A percentile compares a stretch with the other conserved stretches of the same genome.
Evolutionary conservation across 2,797 vertebrate genomes (phyloP).

Genomic region (Notolepis coatsorum): DNA sequence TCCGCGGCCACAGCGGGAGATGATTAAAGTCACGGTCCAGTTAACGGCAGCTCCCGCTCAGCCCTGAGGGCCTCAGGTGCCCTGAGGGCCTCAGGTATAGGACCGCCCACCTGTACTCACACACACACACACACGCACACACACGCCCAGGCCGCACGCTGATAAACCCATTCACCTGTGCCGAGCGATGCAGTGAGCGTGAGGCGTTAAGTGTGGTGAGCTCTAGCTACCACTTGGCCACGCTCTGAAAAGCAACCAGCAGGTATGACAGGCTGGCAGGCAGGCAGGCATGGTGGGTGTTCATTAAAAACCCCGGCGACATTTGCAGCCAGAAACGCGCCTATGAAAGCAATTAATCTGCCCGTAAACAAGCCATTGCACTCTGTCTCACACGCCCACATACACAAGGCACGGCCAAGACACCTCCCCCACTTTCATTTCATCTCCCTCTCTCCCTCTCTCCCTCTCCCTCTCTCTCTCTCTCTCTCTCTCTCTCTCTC

Average conservation of each 20-base stretch:
- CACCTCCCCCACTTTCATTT: constrained; percentile 34
- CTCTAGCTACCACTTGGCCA: constrained; percentile 60
- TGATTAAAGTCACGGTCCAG: constrained; percentile 77
- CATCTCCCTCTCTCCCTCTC: constrained; percentile 52
- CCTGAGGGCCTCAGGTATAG: constrained; percentile 34
- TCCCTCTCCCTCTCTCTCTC: constrained; percentile 50
- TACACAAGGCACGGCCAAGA: constrained; percentile 52
- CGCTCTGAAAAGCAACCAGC: constrained; percentile 70
- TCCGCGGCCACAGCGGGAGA: constrained; percentile 67
- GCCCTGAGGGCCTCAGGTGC: constrained; percentile 24
- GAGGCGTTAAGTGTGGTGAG: constrained; percentile 43
- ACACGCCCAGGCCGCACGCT: constrained; percentile 19
- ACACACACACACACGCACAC: constrained; percentile 11
- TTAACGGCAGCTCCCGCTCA: constrained; percentile 55
- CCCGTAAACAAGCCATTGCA: constrained; percentile 75
- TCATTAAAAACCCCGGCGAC: constrained; percentile 72
- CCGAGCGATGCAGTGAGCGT: constrained; percentile 46
- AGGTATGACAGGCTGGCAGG: constrained; percentile 44
- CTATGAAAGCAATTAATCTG: constrained; percentile 80
- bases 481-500: constrained; percentile 58
- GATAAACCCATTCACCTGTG: constrained; percentile 61
- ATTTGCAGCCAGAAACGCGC: constrained; percentile 72
- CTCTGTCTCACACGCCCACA: constrained; percentile 66
- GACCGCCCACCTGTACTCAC: constrained; percentile 57
- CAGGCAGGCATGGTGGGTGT: constrained; percentile 62